Evolutionary conservation across 2,797 vertebrate genomes (phyloP).

Genomic region (Heliangelus exortis): DNA sequence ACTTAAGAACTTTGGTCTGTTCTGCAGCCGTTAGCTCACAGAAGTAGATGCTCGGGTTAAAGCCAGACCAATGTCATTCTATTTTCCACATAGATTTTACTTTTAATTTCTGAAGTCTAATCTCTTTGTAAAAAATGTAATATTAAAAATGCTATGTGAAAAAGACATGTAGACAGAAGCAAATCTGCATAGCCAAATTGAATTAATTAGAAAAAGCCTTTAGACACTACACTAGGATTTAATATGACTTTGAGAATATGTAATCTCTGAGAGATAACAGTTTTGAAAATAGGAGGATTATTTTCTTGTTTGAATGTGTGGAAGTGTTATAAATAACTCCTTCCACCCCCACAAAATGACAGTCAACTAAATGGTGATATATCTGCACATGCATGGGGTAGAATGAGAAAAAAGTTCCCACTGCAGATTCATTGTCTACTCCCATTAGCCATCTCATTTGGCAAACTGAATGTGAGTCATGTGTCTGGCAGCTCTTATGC

Average conservation of each 20-base stretch:
- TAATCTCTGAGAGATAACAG: conserved; percentile 67
- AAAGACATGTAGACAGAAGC: conserved; percentile 46
- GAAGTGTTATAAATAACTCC: conserved; percentile 70
- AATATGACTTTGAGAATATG: conserved; percentile 66
- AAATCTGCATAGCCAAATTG: conserved; percentile 75
- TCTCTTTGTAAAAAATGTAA: conserved; percentile 34
- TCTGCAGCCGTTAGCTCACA: conserved; percentile 27
- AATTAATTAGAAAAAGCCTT: conserved; percentile 74
- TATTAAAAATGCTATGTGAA: conserved; percentile 24
- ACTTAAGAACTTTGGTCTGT: conserved; percentile 29
- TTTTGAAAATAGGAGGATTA: conserved; percentile 71
- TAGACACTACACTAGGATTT: conserved; percentile 52
- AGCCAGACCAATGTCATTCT: not conserved
- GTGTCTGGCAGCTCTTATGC: conserved; percentile 44
- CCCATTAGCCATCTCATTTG: conserved; percentile 65
- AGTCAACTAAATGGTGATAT: conserved; percentile 36
- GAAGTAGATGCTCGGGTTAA: conserved; percentile 17
- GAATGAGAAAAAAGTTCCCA: conserved; percentile 43
- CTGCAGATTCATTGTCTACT: conserved; percentile 16
- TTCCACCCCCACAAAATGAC: conserved; percentile 38
- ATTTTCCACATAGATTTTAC: conserved; percentile 35
- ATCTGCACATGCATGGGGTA: conserved; percentile 1
- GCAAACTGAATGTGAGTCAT: conserved; percentile 47
- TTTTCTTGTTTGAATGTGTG: conserved; percentile 58
- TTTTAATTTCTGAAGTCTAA: conserved; percentile 27